Percentiles rank a stretch among this genome's conserved stretches.
Evolutionary conservation across 1,140 invertebrate species (phyloP).

Genomic region (Hetaerina americana): DNA sequence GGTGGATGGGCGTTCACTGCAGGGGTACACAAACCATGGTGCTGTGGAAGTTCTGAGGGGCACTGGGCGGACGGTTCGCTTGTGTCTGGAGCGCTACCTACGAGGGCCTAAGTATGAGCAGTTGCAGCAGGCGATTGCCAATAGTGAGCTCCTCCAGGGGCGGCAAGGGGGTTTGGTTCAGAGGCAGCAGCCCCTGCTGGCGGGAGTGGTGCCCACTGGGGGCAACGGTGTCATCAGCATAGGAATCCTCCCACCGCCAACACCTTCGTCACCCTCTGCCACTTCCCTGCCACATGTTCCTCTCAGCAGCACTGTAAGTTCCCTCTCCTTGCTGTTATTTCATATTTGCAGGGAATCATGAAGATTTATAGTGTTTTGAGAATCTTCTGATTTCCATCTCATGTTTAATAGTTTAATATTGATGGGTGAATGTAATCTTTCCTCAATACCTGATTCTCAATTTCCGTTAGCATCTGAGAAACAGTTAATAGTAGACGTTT

Average conservation of each 20-base stretch:
- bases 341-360: too few relatives aligned
- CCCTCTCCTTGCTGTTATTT: too few relatives aligned
- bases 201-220: not conserved
- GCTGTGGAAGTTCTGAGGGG: constrained; percentile 83
- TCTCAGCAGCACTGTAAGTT: constrained; percentile 55
- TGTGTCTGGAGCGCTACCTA: constrained; percentile 83
- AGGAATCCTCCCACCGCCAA: constrained; percentile 33
- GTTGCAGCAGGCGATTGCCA: constrained; percentile 83
- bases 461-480: too few relatives aligned
- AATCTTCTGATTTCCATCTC: too few relatives aligned
- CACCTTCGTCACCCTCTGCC: constrained; percentile 54
- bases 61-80: constrained; percentile 71
- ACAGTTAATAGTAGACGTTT: too few relatives aligned
- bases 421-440: too few relatives aligned
- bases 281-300: constrained; percentile 63
- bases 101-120: constrained; percentile 92
- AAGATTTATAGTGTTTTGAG: too few relatives aligned
- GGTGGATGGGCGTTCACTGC: constrained; percentile 82
- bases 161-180: not conserved
- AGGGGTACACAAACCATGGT: constrained; percentile 90
- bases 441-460: too few relatives aligned
- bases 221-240: not conserved
- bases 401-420: too few relatives aligned
- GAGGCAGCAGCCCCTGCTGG: not conserved
- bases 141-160: constrained; percentile 46